Conservation (phyloP, 2,888 invertebrate species). For the Athalia cordata region DNA sequence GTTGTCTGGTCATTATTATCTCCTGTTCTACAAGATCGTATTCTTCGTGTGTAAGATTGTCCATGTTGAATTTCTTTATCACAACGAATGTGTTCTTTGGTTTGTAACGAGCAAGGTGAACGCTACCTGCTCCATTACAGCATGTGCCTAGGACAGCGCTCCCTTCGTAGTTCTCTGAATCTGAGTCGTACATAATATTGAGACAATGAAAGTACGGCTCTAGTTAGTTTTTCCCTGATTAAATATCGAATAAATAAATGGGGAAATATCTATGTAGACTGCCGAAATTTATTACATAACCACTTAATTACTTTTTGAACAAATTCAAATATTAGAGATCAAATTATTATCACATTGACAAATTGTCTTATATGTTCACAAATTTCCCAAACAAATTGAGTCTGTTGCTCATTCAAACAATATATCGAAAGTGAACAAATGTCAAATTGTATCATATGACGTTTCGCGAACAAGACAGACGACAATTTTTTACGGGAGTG, state of each 20-base stretch:
- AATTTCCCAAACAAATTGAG: neutral
- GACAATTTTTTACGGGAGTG: neutral
- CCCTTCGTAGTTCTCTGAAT: conserved; percentile 29
- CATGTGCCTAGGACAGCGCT: conserved; percentile 76
- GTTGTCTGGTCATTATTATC: conserved; percentile 84
- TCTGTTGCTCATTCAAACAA: neutral
- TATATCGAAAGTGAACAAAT: neutral
- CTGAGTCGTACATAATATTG: conserved; percentile 24
- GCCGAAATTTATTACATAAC: too few relatives aligned
- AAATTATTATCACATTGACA: too few relatives aligned
- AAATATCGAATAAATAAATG: neutral
- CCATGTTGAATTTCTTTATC: conserved; percentile 85
- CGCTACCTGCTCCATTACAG: conserved; percentile 82
- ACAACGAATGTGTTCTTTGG: conserved; percentile 82
- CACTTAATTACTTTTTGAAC: too few relatives aligned
- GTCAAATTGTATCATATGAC: neutral
- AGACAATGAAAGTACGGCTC: neutral
- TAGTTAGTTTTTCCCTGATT: neutral
- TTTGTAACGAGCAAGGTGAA: conserved; percentile 82
- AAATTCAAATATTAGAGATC: too few relatives aligned
- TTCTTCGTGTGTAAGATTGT: conserved; percentile 79
- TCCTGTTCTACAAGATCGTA: conserved; percentile 83
- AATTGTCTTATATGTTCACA: too few relatives aligned
- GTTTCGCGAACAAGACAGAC: conserved; percentile 22
- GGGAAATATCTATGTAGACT: too few relatives aligned